Conservation (phyloP, 2,797 vertebrate genomes). For the Sebastes jordani region DNA sequence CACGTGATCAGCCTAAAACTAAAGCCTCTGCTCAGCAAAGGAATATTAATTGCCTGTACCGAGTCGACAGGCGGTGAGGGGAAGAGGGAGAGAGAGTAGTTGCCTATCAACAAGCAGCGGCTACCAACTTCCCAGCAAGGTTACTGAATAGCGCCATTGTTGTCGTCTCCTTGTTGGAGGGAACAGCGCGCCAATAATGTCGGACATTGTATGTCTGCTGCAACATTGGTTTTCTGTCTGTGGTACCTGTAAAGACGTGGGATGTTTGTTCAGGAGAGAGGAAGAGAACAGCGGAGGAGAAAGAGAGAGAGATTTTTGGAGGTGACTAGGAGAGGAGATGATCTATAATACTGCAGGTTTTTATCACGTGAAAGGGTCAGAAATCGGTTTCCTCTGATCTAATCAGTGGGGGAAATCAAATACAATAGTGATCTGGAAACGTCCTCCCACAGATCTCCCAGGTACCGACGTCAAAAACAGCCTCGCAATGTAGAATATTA, state of each 20-base stretch:
- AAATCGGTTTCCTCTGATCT: conserved; percentile 67
- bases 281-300: not conserved
- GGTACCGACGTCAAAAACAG: conserved; percentile 53
- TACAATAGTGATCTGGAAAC: conserved; percentile 49
- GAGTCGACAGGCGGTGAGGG: conserved; percentile 44
- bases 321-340: conserved; percentile 40
- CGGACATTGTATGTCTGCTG: conserved; percentile 1
- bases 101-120: conserved; percentile 49
- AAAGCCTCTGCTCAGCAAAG: conserved; percentile 64
- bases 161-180: conserved; percentile 38
- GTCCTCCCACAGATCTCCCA: conserved; percentile 35
- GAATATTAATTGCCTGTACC: conserved; percentile 71
- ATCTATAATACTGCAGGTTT: conserved; percentile 55
- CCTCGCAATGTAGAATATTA: conserved; percentile 51
- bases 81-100: conserved; percentile 48
- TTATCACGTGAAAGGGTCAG: conserved; percentile 66
- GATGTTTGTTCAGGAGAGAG: conserved; percentile 26
- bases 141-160: conserved; percentile 61
- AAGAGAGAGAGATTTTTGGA: not conserved
- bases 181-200: conserved; percentile 40
- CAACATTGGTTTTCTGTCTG: conserved; percentile 17
- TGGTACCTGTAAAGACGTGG: conserved; percentile 22
- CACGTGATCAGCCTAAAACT: conserved; percentile 72
- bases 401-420: conserved; percentile 70
- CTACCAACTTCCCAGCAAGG: conserved; percentile 44